Percentiles rank a stretch among this genome's conserved stretches.
Conservation (phyloP, 2,113 vertebrate species). For the Murina feae region DNA sequence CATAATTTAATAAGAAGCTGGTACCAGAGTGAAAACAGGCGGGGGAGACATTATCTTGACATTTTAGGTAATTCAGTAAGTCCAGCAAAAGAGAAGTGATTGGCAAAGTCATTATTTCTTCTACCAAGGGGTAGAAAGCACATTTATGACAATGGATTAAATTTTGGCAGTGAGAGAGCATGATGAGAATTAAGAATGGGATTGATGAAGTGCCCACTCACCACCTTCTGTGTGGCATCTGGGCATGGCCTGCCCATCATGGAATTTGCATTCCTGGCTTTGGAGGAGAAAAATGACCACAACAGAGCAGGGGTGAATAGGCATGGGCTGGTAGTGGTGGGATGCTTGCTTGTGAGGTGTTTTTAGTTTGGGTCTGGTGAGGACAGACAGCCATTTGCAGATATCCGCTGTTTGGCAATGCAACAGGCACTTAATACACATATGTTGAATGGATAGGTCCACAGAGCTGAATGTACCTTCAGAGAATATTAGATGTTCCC, state of each 20-base stretch:
- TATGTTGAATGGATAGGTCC: not conserved
- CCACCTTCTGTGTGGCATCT: not conserved
- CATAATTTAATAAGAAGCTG: constrained; percentile 56
- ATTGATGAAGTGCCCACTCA: not conserved
- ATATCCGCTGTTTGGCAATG: not conserved
- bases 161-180: not conserved
- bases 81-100: constrained; percentile 16
- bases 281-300: not conserved
- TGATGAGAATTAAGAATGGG: not conserved
- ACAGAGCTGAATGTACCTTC: not conserved
- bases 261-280: not conserved
- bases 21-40: constrained; percentile 45
- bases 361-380: not conserved
- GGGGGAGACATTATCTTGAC: constrained; percentile 44
- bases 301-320: not conserved
- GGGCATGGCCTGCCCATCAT: not conserved
- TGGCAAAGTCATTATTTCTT: constrained; percentile 53
- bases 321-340: not conserved
- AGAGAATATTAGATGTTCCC: not conserved
- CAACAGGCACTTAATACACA: not conserved
- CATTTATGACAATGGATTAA: not conserved
- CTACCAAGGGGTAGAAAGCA: not conserved
- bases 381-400: not conserved
- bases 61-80: constrained; percentile 50
- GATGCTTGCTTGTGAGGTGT: not conserved